Conservation (phyloP, 2,888 invertebrate species). For the Apodemia duryi region DNA sequence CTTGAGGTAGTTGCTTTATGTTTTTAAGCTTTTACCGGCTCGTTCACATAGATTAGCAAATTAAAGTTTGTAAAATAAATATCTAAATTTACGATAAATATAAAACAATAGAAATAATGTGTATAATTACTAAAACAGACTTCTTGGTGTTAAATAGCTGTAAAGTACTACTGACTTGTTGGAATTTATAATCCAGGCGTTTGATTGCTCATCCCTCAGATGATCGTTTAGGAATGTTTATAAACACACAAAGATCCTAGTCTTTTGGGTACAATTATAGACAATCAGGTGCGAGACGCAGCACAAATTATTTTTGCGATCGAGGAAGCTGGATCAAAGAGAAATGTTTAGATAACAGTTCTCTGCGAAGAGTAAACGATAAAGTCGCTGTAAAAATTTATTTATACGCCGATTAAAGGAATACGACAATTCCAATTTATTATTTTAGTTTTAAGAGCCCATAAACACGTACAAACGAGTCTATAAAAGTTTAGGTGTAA, state of each 20-base stretch:
- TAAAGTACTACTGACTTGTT: too few relatives aligned
- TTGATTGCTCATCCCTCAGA: conserved; percentile 4
- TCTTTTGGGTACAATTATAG: neutral
- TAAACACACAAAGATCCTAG: neutral
- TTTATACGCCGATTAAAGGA: conserved; percentile 1
- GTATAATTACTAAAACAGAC: too few relatives aligned
- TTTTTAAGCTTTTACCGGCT: too few relatives aligned
- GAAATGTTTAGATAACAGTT: conserved; percentile 31
- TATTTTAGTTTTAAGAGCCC: neutral
- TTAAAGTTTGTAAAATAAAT: too few relatives aligned
- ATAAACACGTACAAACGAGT: conserved; percentile 1
- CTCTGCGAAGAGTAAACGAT: neutral
- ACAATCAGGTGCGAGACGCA: conserved; percentile 28
- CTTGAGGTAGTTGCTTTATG: too few relatives aligned
- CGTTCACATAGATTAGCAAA: too few relatives aligned
- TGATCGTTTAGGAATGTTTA: conserved; percentile 22
- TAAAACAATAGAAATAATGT: too few relatives aligned
- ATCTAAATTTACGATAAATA: too few relatives aligned
- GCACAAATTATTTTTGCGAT: conserved; percentile 33
- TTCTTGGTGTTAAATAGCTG: neutral
- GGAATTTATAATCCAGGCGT: neutral
- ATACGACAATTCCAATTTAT: conserved; percentile 1
- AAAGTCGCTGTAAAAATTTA: neutral
- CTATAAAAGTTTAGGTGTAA: neutral
- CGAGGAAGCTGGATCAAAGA: conserved; percentile 32